Base-by-base conservation (phyloP, 2,113 vertebrate species). In the Plotosus lineatus region DNA sequence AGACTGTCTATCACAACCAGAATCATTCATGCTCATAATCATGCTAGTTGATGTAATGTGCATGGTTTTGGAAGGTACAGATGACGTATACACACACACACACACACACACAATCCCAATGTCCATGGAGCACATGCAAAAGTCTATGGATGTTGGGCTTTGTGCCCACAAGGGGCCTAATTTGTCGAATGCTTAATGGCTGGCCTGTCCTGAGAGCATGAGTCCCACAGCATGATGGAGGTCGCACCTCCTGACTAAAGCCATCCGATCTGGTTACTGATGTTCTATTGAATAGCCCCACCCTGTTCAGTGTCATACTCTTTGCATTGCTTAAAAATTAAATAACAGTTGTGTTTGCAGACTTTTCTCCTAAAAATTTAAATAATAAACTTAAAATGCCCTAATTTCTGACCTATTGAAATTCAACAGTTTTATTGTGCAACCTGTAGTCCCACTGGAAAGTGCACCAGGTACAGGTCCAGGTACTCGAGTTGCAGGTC, bases 391-490 rank as follows among this genome's bases (percentile, higher is more conserved):
- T 51, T 36, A 51, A 19, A 73, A 73, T 21, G 44, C 19, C 10
- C 11, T 78, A 0, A 42, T 79, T 78, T 48, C 46, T 63, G 23
- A 65, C 17, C 9, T 48, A 31, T n/a, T 5, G 3, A 50, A 28
- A n/a, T 60, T 66, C 28, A 33, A 69, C 10, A 12, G n/a, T 28
- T 75, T 21, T 71, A 42, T 44, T 36, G 3, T 56, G 72, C 15
- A 73, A 93, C 94, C 92, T 94, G 86, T 0, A 94, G 79, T 36
- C 88, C 92, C 17, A 93, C 87, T 23, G 93, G 93, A 80, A 92
- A 93, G 85, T 94, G 93, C 31, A 94, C 74, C 1, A 94, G 91
- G 79, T 93, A 94, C 9, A 94, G 90, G 72, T 94, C 93, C 80
- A 94, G 75, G 83, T 92, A 93, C 75, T 93, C 91, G 77, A 94